A percentile compares a stretch with the other conserved stretches of the same genome.
phyloP scores from a whole-genome alignment of 1,140 invertebrate genomes.

The Temnothorax curvispinosus region DNA sequence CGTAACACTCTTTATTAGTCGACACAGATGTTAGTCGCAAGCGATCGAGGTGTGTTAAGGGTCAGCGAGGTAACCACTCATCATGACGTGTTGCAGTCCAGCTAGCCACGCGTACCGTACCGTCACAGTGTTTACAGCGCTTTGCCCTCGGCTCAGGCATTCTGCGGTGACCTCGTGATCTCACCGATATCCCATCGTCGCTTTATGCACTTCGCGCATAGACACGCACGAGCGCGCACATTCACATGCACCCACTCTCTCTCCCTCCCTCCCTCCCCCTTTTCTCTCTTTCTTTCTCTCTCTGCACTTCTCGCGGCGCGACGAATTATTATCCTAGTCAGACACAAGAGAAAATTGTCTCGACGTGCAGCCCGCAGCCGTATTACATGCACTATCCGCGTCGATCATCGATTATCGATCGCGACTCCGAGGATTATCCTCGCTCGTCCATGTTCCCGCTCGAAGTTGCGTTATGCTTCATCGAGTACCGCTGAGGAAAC shows the following conservation, averaged over 20 bases:
- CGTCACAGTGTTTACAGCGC: constrained; percentile 87
- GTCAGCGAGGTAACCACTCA: constrained; percentile 25
- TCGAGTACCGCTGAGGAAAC: not conserved
- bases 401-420: constrained; percentile 62
- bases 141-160: constrained; percentile 86
- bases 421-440: constrained; percentile 7
- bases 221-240: constrained; percentile 57
- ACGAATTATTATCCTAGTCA: constrained; percentile 12
- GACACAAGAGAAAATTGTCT: constrained; percentile 47
- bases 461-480: not conserved
- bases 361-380: constrained; percentile 31
- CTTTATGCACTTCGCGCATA: constrained; percentile 67
- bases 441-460: not conserved
- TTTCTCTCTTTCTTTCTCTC: not conserved
- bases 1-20: constrained; percentile 53
- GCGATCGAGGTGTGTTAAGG: constrained; percentile 24
- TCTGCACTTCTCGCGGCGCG: constrained; percentile 7
- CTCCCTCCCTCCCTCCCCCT: not conserved
- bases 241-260: constrained; percentile 29
- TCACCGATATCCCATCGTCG: constrained; percentile 85
- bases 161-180: constrained; percentile 85
- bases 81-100: constrained; percentile 22
- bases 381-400: constrained; percentile 50
- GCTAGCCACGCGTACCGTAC: constrained; percentile 78
- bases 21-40: constrained; percentile 48